Evolutionary conservation across 1,140 invertebrate genomes (phyloP), one percentile per base, ranked within the genome.

Genomic region (Dryas iulia): DNA sequence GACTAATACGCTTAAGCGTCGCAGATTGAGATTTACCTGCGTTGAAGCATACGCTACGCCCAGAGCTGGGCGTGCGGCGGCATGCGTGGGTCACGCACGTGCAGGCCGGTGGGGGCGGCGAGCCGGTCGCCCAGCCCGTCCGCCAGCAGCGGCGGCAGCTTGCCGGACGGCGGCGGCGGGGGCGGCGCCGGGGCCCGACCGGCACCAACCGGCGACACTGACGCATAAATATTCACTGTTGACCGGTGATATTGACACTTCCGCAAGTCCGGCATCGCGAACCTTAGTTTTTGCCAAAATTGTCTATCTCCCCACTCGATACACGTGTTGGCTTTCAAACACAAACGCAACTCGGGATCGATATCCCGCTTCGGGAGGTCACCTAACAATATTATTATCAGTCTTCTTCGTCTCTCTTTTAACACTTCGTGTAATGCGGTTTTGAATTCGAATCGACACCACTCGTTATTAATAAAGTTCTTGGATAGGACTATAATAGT

Each of bases 261-360:
- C 80, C 93, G 91, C 59, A 95, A 94, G 79, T 97, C 96, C 33
- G 98, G 97, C 95, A 98, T 95, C 21, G 97, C 96, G 80, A 97
- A 98, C 78, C 96, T 94, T 58, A 99, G 93, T 91, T 98, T 98
- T 81, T 98, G 95, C 98, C 98, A 99, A 92, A 99, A 99, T 78
- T 96, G 95, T 84, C 97, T 96, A 92, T 98, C 97, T 64, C 96
- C 97, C 96, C 97, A 98, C 82, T 97, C 96, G 77, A 98, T 95
- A 92, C 95, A 96, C 84, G 97, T 97, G 92, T 97, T 97, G 11
- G 96, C 97, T 77, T 98, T 96, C 69, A 98, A 93, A 92, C 97
- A 97, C 76, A 97, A 94, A 71, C 96, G 93, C 70, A 99, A 94
- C 90, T 98, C 97, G 39, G 96, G 94, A 86, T 98, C 98, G 53